Evolutionary conservation across 2,888 invertebrate genomes (phyloP).

Genomic region (Watsonalla binaria): DNA sequence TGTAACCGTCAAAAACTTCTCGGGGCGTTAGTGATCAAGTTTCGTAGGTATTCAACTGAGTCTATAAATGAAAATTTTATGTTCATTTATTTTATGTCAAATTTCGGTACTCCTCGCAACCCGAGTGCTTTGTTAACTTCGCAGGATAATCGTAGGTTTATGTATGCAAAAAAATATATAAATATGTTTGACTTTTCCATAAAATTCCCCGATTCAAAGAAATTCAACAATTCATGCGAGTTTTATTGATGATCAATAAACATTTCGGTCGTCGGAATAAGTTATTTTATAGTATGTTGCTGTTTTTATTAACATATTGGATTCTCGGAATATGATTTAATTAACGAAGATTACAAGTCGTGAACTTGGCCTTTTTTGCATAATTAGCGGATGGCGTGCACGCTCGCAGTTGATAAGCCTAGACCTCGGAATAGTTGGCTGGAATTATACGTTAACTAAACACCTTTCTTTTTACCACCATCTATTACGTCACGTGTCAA

Average conservation of each 20-base stretch:
- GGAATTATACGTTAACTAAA: neutral
- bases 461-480: neutral
- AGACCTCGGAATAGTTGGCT: neutral
- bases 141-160: neutral
- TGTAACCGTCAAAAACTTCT: no score
- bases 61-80: no score
- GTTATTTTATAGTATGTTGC: slow-evolving; percentile 6
- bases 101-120: no score
- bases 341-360: slow-evolving; percentile 7
- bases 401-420: neutral
- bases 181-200: neutral
- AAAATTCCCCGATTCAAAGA: slow-evolving; percentile 23
- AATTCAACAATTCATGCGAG: slow-evolving; percentile 23
- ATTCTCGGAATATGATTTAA: slow-evolving; percentile 23
- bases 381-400: neutral
- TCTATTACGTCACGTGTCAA: no score
- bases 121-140: neutral
- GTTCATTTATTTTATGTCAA: no score
- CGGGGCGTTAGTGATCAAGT: no score
- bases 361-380: slow-evolving; percentile 2
- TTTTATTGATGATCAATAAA: slow-evolving; percentile 35
- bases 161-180: slow-evolving; percentile 4
- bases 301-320: slow-evolving; percentile 10
- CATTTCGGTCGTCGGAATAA: slow-evolving; percentile 15
- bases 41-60: no score